A percentile compares a stretch with the other conserved stretches of the same genome.
Conservation (phyloP, 2,797 vertebrate species). For the Chelon auratus region DNA sequence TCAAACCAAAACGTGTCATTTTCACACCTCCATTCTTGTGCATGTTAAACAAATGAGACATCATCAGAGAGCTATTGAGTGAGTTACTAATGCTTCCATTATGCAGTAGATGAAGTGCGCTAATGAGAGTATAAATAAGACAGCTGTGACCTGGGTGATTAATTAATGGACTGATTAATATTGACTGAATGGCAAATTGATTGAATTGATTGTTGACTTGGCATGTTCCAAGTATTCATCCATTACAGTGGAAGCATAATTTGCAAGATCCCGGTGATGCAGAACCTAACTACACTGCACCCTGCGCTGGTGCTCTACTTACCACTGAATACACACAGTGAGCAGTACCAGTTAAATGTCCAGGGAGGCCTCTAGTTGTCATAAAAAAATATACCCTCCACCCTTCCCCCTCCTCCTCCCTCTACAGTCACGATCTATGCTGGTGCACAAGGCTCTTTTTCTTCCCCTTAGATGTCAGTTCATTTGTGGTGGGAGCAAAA, state of each 20-base stretch:
- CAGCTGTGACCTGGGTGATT: constrained; percentile 61
- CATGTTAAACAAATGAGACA: constrained; percentile 23
- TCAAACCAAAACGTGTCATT: constrained; percentile 16
- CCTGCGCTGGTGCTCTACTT: constrained; percentile 61
- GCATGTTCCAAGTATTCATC: constrained; percentile 36
- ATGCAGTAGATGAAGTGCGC: constrained; percentile 52
- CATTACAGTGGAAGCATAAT: constrained; percentile 32
- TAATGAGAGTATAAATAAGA: constrained; percentile 65
- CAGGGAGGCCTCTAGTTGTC: constrained; percentile 72
- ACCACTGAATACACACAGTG: constrained; percentile 47
- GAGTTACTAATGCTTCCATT: constrained; percentile 47
- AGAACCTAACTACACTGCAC: constrained; percentile 46
- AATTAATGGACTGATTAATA: constrained; percentile 63
- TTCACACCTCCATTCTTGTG: constrained; percentile 29
- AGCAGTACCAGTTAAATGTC: constrained; percentile 71
- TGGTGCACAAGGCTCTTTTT: constrained; percentile 70
- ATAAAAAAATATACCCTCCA: constrained; percentile 45
- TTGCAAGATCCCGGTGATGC: constrained; percentile 36
- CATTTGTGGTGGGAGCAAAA: constrained; percentile 75
- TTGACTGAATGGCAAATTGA: constrained; percentile 66
- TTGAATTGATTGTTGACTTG: constrained; percentile 56
- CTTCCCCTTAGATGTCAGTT: constrained; percentile 79
- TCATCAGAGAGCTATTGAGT: constrained; percentile 42
- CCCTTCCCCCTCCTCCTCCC: constrained; percentile 26
- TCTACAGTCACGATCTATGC: constrained; percentile 68